Percentiles rank a stretch among this genome's conserved stretches.
These are phyloP conservation scores for Phoeniculus purpureus DNA, from an alignment of 2,797 vertebrate species.

Conservation along the genomic window DNA sequence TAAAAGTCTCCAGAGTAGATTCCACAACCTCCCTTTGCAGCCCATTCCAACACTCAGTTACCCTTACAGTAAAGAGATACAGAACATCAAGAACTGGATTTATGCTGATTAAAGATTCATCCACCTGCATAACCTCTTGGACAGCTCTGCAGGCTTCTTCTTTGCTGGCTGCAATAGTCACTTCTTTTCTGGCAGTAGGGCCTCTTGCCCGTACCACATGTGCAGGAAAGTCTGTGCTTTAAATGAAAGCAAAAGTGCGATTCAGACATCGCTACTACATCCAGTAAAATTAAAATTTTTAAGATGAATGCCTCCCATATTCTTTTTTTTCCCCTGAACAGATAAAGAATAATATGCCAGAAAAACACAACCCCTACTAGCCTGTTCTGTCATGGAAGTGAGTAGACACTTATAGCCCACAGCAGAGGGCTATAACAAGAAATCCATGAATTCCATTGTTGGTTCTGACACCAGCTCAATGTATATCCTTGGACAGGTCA, in stretches of 20 bases:
- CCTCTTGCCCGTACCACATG: slow-evolving; percentile 88
- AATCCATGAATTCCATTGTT: background rate
- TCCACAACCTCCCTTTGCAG: too few species aligned
- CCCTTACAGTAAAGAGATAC: background rate
- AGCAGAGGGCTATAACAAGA: background rate
- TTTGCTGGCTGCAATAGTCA: slow-evolving; percentile 83
- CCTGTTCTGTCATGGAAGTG: background rate
- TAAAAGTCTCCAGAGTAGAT: too few species aligned
- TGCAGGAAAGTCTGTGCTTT: slow-evolving; percentile 86
- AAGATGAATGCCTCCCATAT: background rate
- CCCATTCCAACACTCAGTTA: too few species aligned
- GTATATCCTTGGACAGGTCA: background rate
- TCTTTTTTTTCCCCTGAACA: background rate
- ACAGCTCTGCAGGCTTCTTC: slow-evolving; percentile 89
- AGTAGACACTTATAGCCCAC: background rate
- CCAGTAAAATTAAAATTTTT: background rate
- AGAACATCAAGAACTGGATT: background rate
- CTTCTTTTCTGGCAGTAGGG: slow-evolving; percentile 84
- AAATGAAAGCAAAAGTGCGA: slow-evolving; percentile 3
- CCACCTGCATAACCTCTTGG: slow-evolving; percentile 89
- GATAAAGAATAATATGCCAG: background rate
- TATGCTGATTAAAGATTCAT: background rate
- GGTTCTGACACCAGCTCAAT: background rate
- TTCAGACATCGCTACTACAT: background rate
- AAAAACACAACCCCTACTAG: background rate